Base-by-base conservation (phyloP, 2,113 vertebrate genomes). In the Rana temporaria region DNA sequence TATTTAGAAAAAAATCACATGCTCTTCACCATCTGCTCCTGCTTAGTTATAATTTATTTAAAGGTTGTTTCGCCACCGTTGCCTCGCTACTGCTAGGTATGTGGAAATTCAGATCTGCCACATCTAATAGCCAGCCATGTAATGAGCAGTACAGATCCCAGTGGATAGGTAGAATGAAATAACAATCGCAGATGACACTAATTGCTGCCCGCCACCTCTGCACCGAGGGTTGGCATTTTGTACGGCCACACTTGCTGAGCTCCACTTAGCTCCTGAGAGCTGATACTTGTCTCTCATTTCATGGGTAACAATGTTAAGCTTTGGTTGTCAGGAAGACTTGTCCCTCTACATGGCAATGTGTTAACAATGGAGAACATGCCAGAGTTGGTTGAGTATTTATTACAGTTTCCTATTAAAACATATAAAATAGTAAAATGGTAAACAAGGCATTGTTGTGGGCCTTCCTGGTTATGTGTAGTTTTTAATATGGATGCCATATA, bases 111-210 rank as follows among this genome's bases (percentile, higher is more conserved):
- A 59, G 38, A 60, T 32, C 63, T 82, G 71, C 71, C 81, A 82
- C 55, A 75, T 76, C 20, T 82, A 82, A 82, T 82, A 82, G 71
- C 65, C 48, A 82, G 62, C 16, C 71, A 26, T 82, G 81, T 82
- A 82, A 82, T 75, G 72, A 82, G 71, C 71, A 30, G 63, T 68
- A 57, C 71, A 60, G 32, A 82, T 82, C 81, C 81, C 71, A 22
- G 57, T 16, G 81, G 81, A 82, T 71, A 76, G 72, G 81, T 76
- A 82, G 72, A 67, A 82, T 75, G 68, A 82, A 82, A 83, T 83
- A 83, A 75, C 72, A 83, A 76, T 76, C 81, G 68, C 81, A 55
- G n/a, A 59, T 83, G 81, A 83, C 72, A 83, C 64, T 83, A 83
- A 83, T 83, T 83, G 81, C 81, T 76, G 26, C 32, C 81, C 68